Conservation (phyloP, 2,797 vertebrate species). For the Coregonus suidteri region DNA sequence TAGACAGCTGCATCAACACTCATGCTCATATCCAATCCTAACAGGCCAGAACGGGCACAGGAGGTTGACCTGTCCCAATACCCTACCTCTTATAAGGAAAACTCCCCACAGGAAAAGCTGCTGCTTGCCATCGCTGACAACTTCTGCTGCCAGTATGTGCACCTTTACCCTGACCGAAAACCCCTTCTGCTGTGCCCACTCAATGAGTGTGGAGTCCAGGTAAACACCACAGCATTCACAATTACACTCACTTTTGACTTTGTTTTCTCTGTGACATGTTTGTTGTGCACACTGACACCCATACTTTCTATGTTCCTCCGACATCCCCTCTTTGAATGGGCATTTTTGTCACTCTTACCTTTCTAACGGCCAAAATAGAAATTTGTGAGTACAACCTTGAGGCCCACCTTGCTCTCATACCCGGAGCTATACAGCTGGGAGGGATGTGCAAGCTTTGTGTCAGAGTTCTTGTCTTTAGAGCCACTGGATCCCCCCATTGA, state of each 20-base stretch:
- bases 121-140: conserved; percentile 77
- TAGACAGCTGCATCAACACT: background rate
- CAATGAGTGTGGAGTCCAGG: conserved; percentile 84
- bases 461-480: conserved; percentile 80
- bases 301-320: background rate
- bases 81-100: conserved; percentile 77
- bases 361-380: conserved; percentile 74
- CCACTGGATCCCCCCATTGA: conserved; percentile 74
- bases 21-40: background rate
- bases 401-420: conserved; percentile 72
- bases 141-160: conserved; percentile 79
- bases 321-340: background rate
- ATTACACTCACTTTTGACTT: background rate
- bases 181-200: conserved; percentile 79
- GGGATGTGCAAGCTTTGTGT: conserved; percentile 82
- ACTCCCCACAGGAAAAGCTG: conserved; percentile 72
- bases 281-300: conserved; percentile 2
- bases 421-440: conserved; percentile 82
- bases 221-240: conserved; percentile 46
- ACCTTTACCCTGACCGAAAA: conserved; percentile 82
- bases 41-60: conserved; percentile 36
- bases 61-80: conserved; percentile 54
- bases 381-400: conserved; percentile 86
- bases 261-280: background rate
- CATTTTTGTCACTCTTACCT: background rate